Percentiles rank a stretch among this genome's conserved stretches.
phyloP scores from a whole-genome alignment of 2,797 vertebrate species.

The Neoniphon sammara region DNA sequence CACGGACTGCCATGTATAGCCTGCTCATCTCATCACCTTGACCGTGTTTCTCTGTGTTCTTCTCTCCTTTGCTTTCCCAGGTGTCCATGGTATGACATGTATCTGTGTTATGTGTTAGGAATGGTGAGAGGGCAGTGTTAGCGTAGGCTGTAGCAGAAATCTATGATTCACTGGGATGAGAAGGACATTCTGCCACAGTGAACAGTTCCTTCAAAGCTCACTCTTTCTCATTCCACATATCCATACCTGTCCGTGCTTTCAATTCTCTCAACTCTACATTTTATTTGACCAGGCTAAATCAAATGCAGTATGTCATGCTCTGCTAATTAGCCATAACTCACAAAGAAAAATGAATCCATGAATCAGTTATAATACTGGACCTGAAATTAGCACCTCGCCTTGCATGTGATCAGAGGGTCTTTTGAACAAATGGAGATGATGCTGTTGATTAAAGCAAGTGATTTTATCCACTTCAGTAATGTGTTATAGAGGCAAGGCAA shows the following conservation, averaged over 20 bases:
- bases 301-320: background rate
- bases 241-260: background rate
- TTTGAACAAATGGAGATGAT: background rate
- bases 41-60: constrained; percentile 58
- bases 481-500: too few species aligned
- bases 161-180: constrained; percentile 74
- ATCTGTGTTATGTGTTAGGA: constrained; percentile 68
- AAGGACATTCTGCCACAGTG: constrained; percentile 74
- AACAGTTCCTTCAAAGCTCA: constrained; percentile 47
- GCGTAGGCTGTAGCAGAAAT: constrained; percentile 63
- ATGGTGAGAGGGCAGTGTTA: constrained; percentile 57
- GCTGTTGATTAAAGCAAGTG: background rate
- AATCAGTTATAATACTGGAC: background rate
- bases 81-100: constrained; percentile 68
- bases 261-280: constrained; percentile 4
- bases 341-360: background rate
- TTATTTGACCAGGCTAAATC: background rate
- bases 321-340: background rate
- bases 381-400: background rate
- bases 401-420: background rate
- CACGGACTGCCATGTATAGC: constrained; percentile 69
- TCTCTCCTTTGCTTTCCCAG: constrained; percentile 57
- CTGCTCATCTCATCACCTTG: constrained; percentile 60
- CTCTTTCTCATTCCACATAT: constrained; percentile 28
- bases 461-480: too few species aligned